Evolutionary conservation across 2,797 vertebrate genomes (phyloP).

Genomic region (Rhinogobio ventralis): DNA sequence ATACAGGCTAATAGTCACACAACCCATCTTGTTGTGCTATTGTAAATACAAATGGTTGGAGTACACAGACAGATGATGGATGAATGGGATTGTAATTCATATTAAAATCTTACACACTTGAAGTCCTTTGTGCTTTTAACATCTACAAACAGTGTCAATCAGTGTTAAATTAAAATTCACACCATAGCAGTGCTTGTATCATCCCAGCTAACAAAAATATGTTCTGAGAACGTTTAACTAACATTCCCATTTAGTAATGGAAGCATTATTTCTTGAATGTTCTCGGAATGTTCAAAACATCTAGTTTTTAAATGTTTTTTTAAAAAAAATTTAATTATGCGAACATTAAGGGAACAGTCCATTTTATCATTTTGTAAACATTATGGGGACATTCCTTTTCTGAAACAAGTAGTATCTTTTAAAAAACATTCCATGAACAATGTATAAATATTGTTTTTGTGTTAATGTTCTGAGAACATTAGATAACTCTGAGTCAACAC

Average conservation of each 20-base stretch:
- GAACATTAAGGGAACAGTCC: too few relatives aligned
- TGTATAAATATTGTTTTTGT: neutral
- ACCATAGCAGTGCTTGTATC: neutral
- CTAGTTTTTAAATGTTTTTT: neutral
- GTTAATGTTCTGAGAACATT: neutral
- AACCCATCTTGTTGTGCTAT: constrained; percentile 1
- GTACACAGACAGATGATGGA: constrained; percentile 19
- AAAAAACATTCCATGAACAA: neutral
- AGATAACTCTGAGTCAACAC: neutral
- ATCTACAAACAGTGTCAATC: neutral
- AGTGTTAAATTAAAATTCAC: neutral
- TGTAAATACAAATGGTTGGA: neutral
- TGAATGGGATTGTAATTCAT: neutral
- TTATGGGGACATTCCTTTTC: neutral
- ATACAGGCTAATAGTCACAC: constrained; percentile 23
- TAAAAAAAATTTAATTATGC: neutral
- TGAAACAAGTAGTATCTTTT: neutral
- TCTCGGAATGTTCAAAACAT: neutral
- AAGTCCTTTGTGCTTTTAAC: constrained; percentile 7
- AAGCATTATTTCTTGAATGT: neutral
- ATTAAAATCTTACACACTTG: neutral
- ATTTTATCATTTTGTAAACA: neutral
- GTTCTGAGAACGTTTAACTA: neutral
- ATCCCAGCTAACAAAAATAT: neutral
- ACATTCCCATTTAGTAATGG: neutral